Evolutionary conservation across 2,113 vertebrate genomes (phyloP), one percentile per base, ranked within the genome.

Genomic region (Bubo bubo): DNA sequence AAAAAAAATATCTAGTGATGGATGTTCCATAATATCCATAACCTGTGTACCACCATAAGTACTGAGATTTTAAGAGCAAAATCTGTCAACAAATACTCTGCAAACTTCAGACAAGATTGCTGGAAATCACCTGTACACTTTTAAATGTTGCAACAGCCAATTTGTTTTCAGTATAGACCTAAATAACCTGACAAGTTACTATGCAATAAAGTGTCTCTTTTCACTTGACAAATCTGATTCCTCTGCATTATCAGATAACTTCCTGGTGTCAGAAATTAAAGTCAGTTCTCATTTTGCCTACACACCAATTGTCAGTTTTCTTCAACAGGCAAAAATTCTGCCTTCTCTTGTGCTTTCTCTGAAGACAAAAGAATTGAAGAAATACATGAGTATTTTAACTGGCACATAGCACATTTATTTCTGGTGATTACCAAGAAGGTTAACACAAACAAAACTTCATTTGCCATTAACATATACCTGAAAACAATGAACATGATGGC

Each of bases 1-100:
- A 72, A 72, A 64, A 39, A 49, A 60, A 35, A 30, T 7, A 11
- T 81, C 72, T 88, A 32, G 6, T 66, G 35, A 41, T 60, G 28
- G 9, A 79, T 20, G 7, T 4, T 59, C 56, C 19, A 26, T 35
- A 79, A 86, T 67, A 35, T 93, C 47, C 32, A 55, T 66, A 95
- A 70, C 5, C 14, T 74, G 9, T 50, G 17, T 82, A 53, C 52
- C 39, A 84, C 49, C 2, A 7, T 41, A 74, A 71, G 6, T 45
- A 53, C 5, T 73, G 86, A 74, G n/a, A 73, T 72, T 70, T 89
- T 92, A 91, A 88, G n/a, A 79, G 5, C 39, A 95, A 96, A 92
- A 72, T 47, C 21, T 35, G 52, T 86, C 62, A 30, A 32, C 8
- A 89, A 87, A 52, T 79, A 22, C n/a, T 43, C 71, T 55, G 11